Conservation (phyloP, 1,140 invertebrate species). For the Heliconius nattereri region DNA sequence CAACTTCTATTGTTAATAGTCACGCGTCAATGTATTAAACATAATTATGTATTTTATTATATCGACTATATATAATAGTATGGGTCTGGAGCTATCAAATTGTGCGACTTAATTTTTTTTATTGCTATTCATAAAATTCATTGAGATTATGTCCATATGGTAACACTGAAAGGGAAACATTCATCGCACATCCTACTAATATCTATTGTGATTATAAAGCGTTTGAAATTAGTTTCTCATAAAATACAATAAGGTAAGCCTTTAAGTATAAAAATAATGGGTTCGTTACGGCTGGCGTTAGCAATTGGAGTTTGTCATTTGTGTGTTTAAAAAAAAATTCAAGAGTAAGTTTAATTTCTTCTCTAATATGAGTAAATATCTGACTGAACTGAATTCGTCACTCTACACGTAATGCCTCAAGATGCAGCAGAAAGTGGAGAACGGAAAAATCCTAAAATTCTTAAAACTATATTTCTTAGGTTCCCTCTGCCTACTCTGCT, state of each 20-base stretch:
- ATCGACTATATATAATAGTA: slow-evolving; percentile 11
- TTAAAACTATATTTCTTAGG: no score
- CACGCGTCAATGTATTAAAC: slow-evolving; percentile 74
- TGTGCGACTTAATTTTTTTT: slow-evolving; percentile 18
- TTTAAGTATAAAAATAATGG: no score
- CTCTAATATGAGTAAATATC: no score
- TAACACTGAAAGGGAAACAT: slow-evolving; percentile 1
- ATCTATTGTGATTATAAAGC: neutral
- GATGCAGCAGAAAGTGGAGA: no score
- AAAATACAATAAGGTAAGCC: neutral
- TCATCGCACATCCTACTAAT: neutral
- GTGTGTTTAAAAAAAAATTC: no score
- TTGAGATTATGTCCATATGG: neutral
- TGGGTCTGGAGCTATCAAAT: slow-evolving; percentile 13
- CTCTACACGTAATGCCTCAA: no score
- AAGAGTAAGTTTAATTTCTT: no score
- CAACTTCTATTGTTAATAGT: slow-evolving; percentile 76
- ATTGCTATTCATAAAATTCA: slow-evolving; percentile 16
- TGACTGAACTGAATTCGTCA: no score
- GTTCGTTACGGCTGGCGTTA: no score
- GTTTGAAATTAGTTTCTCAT: neutral
- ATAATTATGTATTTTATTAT: slow-evolving; percentile 73
- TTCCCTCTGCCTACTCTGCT: no score
- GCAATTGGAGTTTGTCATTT: no score
- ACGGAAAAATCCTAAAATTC: no score